Evolutionary conservation across 2,797 vertebrate species (phyloP).

Genomic region (Phaenicophaeus curvirostris): DNA sequence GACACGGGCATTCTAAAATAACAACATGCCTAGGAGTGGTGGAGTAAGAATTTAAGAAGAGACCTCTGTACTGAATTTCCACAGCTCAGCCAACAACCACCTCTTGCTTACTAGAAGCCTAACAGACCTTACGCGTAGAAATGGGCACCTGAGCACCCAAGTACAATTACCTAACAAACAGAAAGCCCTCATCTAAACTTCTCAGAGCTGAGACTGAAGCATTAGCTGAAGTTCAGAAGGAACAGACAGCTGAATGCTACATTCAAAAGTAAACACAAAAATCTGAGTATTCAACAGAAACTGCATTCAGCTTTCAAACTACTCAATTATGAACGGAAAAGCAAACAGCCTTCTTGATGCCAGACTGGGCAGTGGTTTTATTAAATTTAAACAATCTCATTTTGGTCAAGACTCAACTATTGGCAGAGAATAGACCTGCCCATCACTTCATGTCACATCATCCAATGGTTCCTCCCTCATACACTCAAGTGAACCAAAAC

Average conservation of each 20-base stretch:
- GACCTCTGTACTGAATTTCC: slow-evolving; percentile 46
- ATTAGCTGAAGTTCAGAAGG: not conserved
- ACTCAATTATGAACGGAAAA: not conserved
- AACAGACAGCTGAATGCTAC: not conserved
- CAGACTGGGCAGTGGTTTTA: slow-evolving; percentile 29
- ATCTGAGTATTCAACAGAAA: slow-evolving; percentile 42
- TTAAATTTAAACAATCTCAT: slow-evolving; percentile 62
- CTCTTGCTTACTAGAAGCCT: slow-evolving; percentile 35
- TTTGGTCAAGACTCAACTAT: slow-evolving; percentile 42
- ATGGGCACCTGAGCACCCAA: slow-evolving; percentile 29
- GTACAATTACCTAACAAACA: slow-evolving; percentile 20
- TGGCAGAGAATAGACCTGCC: not conserved
- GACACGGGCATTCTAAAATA: slow-evolving; percentile 60
- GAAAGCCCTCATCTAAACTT: slow-evolving; percentile 43
- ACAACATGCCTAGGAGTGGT: slow-evolving; percentile 56
- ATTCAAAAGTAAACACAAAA: not conserved
- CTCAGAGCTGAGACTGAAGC: not conserved
- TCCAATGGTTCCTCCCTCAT: not conserved
- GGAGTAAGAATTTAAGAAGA: slow-evolving; percentile 56
- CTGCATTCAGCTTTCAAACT: slow-evolving; percentile 52
- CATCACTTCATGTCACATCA: not conserved
- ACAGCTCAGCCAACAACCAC: slow-evolving; percentile 34
- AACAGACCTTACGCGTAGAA: slow-evolving; percentile 47
- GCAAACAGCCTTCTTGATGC: slow-evolving; percentile 9
- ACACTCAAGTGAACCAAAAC: not conserved